Evolutionary conservation across 2,888 invertebrate genomes (phyloP), one percentile per base, ranked within the genome.

Genomic region (Petrolisthes manimaculis): DNA sequence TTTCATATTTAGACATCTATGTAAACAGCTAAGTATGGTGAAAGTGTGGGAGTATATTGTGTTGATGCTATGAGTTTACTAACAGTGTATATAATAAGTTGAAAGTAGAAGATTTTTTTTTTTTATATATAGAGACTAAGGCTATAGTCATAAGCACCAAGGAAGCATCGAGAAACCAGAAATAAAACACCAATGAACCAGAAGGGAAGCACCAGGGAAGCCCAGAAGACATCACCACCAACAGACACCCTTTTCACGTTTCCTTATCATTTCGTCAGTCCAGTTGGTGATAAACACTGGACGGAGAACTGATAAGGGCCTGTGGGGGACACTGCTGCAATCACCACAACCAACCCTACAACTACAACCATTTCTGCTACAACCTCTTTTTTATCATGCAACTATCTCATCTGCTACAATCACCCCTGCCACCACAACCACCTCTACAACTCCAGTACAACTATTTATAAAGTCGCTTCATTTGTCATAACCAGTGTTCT

Each of bases 181-280:
- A 6, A 21, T 9, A 61, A 82, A 21, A 54, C 37, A 21, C 53
- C 54, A 18, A 21, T 14, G 81, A 37, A 14, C n/a, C 71, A 81
- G 77, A 67, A 75, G 55, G 21, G n/a, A 61, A n/a, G 61, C 53
- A 85, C 14, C 55, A 24, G 24, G 54, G 37, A 24, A 69, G 0
- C 12, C 9, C 24, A 14, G 69, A 69, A 5, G 51, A 53, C 6
- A n/a, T 53, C 37, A 37, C 37, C 37, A 37, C 37, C 37, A 37
- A 21, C 61, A 56, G 54, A 9, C 24, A 81, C 77, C 87, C 79
- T 84, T 86, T 74, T 83, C 87, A 87, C 87, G 83, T 79, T 83
- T 87, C 87, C 83, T 87, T 87, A 87, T 87, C 87, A 87, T 86
- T 86, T 86, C 86, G 86, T 86, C 86, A 86, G 86, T 86, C 86